These are phyloP conservation scores for Ceratoteleas bidentatus DNA, from an alignment of 1,140 invertebrate species.

Conservation along the genomic window DNA sequence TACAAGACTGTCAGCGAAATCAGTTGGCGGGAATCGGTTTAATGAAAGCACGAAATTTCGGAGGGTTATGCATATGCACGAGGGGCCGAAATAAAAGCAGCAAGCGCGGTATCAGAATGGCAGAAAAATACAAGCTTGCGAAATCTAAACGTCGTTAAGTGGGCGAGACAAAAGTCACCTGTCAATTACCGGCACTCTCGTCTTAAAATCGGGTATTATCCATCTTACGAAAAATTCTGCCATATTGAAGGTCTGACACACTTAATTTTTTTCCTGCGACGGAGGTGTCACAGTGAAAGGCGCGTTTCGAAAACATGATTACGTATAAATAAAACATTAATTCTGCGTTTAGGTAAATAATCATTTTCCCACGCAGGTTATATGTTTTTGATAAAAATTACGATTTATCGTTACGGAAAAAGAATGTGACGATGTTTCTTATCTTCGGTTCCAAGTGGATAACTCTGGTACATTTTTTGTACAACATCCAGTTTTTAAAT, in stretches of 20 bases:
- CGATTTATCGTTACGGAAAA: constrained; percentile 6
- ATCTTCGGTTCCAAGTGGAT: constrained; percentile 1
- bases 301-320: constrained; percentile 34
- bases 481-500: not conserved
- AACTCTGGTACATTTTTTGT: too few species aligned
- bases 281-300: constrained; percentile 54
- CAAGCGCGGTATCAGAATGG: constrained; percentile 15
- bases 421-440: constrained; percentile 7
- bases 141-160: constrained; percentile 56
- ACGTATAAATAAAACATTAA: constrained; percentile 33
- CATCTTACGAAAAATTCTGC: constrained; percentile 50
- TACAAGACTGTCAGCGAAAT: constrained; percentile 17
- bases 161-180: constrained; percentile 68
- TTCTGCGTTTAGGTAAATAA: constrained; percentile 23
- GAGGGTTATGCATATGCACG: not conserved
- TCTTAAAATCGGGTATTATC: constrained; percentile 58
- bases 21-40: constrained; percentile 20
- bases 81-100: constrained; percentile 21
- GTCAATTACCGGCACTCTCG: constrained; percentile 71
- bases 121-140: constrained; percentile 42
- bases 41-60: constrained; percentile 27
- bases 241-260: constrained; percentile 29
- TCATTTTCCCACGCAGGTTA: constrained; percentile 27
- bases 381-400: constrained; percentile 9
- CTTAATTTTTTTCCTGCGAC: constrained; percentile 48